Percentiles rank a stretch among this genome's conserved stretches.
These are phyloP conservation scores for Ahaetulla prasina DNA, from an alignment of 2,113 vertebrate genomes.

Conservation along the genomic window DNA sequence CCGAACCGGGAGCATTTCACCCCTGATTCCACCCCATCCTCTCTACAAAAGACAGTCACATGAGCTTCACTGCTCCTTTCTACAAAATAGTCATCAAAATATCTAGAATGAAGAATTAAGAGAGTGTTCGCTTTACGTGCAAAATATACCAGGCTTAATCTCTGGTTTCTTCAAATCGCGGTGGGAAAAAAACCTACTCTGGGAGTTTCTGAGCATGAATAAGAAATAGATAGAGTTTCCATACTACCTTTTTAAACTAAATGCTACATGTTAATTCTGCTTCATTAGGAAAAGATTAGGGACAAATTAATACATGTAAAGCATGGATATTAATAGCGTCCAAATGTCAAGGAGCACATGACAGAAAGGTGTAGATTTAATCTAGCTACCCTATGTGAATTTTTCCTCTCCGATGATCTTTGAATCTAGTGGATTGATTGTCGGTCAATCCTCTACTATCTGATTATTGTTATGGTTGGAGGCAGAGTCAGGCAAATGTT, in stretches of 20 bases:
- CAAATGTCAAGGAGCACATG: conserved; percentile 21
- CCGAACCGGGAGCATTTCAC: no score
- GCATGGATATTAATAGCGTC: conserved; percentile 39
- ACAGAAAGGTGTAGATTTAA: conserved; percentile 32
- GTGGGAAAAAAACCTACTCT: not conserved
- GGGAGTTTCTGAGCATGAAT: not conserved
- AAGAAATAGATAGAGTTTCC: not conserved
- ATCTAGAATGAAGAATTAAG: not conserved
- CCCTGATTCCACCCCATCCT: not conserved
- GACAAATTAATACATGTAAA: conserved; percentile 1
- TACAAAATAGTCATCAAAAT: not conserved
- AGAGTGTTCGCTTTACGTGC: not conserved
- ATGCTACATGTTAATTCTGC: not conserved
- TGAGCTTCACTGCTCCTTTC: not conserved
- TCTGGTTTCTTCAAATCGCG: not conserved
- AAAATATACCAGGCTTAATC: not conserved
- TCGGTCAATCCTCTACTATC: conserved; percentile 36
- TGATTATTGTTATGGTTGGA: conserved; percentile 24
- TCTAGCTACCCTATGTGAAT: conserved; percentile 25
- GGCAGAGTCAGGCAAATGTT: not conserved
- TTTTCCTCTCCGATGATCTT: conserved; percentile 40
- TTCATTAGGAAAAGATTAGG: conserved; percentile 23
- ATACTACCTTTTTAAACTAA: not conserved
- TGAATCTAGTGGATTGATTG: conserved; percentile 41
- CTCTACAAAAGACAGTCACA: not conserved